These are phyloP conservation scores for Drosophila murphyi DNA, from an alignment of 1,140 invertebrate genomes.

Conservation along the genomic window DNA sequence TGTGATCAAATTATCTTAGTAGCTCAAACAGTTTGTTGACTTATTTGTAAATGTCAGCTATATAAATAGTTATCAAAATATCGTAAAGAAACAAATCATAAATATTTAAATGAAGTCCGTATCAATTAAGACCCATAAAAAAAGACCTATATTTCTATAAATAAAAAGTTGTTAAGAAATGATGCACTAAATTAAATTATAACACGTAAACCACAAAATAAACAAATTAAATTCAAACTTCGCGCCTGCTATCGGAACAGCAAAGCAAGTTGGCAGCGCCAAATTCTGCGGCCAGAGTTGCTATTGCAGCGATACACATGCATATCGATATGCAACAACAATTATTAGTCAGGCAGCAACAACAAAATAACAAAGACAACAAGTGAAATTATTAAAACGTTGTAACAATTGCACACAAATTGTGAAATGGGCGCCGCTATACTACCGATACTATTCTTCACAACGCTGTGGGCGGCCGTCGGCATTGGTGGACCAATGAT, in stretches of 20 bases:
- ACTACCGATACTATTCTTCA: constrained; percentile 91
- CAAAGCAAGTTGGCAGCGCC: constrained; percentile 27
- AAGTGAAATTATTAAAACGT: constrained; percentile 28
- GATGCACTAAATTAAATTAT: too few species aligned
- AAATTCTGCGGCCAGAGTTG: constrained; percentile 2
- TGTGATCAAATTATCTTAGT: not conserved
- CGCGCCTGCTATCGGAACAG: not conserved
- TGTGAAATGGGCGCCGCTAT: constrained; percentile 89
- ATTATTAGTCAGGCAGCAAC: constrained; percentile 16
- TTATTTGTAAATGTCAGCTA: not conserved
- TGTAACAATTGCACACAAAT: not conserved
- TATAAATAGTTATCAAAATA: not conserved
- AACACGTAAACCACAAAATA: not conserved
- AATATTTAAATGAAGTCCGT: too few species aligned
- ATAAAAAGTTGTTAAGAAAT: too few species aligned
- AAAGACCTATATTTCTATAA: too few species aligned
- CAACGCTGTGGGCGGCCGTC: constrained; percentile 92
- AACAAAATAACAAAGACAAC: constrained; percentile 34
- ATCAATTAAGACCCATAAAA: too few species aligned
- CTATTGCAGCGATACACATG: not conserved
- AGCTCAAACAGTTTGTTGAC: not conserved
- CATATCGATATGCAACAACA: constrained; percentile 28
- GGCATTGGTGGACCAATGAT: constrained; percentile 93
- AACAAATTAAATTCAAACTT: constrained; percentile 5
- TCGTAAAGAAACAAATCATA: not conserved